These are phyloP conservation scores for Xiphophorus couchianus DNA, from an alignment of 2,113 vertebrate species.

Conservation along the genomic window DNA sequence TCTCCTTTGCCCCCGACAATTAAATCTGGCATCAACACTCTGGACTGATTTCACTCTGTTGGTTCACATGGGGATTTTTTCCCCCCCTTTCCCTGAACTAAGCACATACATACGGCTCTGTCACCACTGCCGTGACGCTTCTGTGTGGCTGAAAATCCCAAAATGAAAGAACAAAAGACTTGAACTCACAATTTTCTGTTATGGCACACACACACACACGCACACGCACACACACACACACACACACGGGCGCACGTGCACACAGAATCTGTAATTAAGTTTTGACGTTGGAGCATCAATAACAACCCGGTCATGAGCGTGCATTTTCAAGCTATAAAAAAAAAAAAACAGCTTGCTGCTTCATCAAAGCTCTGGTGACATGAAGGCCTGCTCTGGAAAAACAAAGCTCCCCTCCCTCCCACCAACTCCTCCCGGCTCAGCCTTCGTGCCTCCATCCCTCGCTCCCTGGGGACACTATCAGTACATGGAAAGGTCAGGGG, in stretches of 20 bases:
- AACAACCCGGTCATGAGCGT: background rate
- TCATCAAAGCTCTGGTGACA: conserved; percentile 42
- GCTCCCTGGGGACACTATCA: conserved; percentile 73
- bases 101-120: background rate
- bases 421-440: conserved; percentile 3
- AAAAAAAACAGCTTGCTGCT: conserved; percentile 30
- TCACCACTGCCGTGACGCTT: background rate
- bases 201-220: background rate
- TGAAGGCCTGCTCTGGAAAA: conserved; percentile 51
- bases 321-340: background rate
- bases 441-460: conserved; percentile 22
- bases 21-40: conserved; percentile 66
- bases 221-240: too few relatives aligned
- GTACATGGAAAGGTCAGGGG: conserved; percentile 81
- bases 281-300: background rate
- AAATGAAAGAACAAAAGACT: conserved; percentile 4
- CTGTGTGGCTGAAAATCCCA: background rate
- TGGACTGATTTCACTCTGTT: conserved; percentile 27
- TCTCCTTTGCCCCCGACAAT: conserved; percentile 73
- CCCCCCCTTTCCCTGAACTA: conserved; percentile 1
- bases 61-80: conserved; percentile 3
- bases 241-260: too few relatives aligned
- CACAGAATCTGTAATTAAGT: background rate
- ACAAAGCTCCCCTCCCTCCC: conserved; percentile 53
- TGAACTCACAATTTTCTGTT: background rate